phyloP scores from a whole-genome alignment of 2,113 vertebrate species.

The Grus americana region DNA sequence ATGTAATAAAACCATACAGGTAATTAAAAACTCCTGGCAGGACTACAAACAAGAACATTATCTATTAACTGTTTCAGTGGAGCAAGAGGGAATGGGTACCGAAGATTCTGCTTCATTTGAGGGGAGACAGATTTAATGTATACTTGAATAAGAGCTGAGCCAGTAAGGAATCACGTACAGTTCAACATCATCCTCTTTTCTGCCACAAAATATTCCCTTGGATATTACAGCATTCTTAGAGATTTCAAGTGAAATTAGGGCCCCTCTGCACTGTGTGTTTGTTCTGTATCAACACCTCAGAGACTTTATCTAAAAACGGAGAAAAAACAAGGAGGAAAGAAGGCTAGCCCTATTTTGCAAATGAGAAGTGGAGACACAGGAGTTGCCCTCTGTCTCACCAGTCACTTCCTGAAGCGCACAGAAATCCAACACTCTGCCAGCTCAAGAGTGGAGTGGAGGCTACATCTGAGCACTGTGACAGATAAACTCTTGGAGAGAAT shows the following conservation, averaged over 20 bases:
- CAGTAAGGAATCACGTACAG: background rate
- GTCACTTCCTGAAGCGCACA: background rate
- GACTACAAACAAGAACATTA: background rate
- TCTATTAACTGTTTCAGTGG: conserved; percentile 26
- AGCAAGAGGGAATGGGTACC: background rate
- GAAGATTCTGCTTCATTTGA: background rate
- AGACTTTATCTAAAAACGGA: background rate
- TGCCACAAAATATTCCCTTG: background rate
- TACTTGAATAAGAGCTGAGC: background rate
- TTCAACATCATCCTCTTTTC: background rate
- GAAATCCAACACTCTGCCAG: background rate
- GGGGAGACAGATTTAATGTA: background rate
- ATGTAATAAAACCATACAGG: conserved; percentile 38
- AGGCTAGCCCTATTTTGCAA: background rate
- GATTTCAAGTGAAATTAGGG: background rate
- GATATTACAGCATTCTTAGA: background rate
- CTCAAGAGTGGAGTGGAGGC: background rate
- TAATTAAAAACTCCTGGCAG: conserved; percentile 29
- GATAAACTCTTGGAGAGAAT: background rate
- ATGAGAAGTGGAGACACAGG: background rate
- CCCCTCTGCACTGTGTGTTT: background rate
- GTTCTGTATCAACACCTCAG: background rate
- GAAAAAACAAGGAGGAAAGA: background rate
- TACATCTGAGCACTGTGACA: too few species aligned
- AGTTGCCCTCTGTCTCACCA: background rate